A percentile compares a stretch with the other conserved stretches of the same genome.
phyloP scores from a whole-genome alignment of 2,888 invertebrate species.

The Tiliacea citrago region DNA sequence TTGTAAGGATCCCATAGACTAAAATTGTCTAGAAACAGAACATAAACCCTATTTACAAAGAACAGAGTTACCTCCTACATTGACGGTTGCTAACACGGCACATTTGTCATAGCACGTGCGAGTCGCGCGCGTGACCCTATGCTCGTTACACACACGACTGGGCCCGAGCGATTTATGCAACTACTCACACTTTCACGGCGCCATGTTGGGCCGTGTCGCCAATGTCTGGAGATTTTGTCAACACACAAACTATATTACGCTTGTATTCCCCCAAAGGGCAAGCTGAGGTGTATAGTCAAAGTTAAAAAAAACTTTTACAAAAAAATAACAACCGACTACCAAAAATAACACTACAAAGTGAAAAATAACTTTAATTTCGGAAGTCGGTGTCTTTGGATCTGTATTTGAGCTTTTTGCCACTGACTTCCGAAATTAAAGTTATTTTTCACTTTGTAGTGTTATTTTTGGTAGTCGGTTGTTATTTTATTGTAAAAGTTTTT shows the following conservation, averaged over 20 bases:
- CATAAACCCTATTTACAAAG: conserved; percentile 4
- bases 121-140: conserved; percentile 55
- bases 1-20: too few species aligned
- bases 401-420: too few species aligned
- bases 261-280: background rate
- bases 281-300: too few species aligned
- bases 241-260: background rate
- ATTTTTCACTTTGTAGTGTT: too few species aligned
- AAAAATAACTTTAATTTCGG: too few species aligned
- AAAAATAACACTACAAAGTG: too few species aligned
- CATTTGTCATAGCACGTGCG: conserved; percentile 62
- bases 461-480: too few species aligned
- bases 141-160: conserved; percentile 54
- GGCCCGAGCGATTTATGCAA: conserved; percentile 52
- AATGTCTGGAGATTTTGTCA: conserved; percentile 4
- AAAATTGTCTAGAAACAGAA: background rate
- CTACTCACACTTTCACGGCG: conserved; percentile 46
- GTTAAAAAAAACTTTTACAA: too few species aligned
- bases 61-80: conserved; percentile 40
- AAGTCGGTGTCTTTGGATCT: too few species aligned
- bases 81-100: conserved; percentile 18
- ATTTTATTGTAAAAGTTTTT: too few species aligned
- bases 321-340: too few species aligned
- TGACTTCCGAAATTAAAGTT: too few species aligned
- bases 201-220: conserved; percentile 17